Evolutionary conservation across 2,113 vertebrate species (phyloP), one percentile per base, ranked within the genome.

Genomic region (Spilogale gracilis): DNA sequence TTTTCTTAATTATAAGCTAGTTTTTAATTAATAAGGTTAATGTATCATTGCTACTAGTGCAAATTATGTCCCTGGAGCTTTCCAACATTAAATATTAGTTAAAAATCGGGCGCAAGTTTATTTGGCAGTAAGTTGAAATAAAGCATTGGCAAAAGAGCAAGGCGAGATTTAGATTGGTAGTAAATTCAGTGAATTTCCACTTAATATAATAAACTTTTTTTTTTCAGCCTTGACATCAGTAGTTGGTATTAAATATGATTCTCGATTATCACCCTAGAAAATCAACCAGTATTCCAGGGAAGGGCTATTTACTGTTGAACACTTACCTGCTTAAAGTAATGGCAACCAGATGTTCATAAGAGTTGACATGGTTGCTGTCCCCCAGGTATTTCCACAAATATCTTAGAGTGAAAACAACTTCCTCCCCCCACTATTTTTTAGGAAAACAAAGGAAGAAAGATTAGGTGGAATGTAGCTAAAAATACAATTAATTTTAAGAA

Each of bases 1-100:
- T 97, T 98, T 98, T 97, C 94, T 95, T 97, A 96, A 96, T 97
- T 94, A 65, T 96, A 94, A 97, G 89, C 25, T 82, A 82, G 61
- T 38, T 80, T 95, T 94, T 93, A 97, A 97, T 95, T 96, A 96
- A 92, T 98, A 96, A 95, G 13, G 1, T 95, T 96, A 94, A 94
- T 94, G 48, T 90, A 65, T 95, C 95, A 97, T 82, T 92, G 87
- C 93, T 93, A 86, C 13, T 67, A 91, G 54, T 67, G 95, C 52
- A 95, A 97, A 89, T 94, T 82, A 93, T 93, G 61, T 87, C 65
- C 61, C 38, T n/a, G 50, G 79, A 93, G 58, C 9, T 96, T 94
- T 18, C 23, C n/a, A 90, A 73, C 50, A 86, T 93, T 86, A 95
- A 95, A 97, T 91, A 90, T 91, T 95, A 95, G 92, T 96, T 97